A percentile compares a stretch with the other conserved stretches of the same genome.
These are phyloP conservation scores for Varecia variegata DNA, from an alignment of 2,797 vertebrate species.

Conservation along the genomic window DNA sequence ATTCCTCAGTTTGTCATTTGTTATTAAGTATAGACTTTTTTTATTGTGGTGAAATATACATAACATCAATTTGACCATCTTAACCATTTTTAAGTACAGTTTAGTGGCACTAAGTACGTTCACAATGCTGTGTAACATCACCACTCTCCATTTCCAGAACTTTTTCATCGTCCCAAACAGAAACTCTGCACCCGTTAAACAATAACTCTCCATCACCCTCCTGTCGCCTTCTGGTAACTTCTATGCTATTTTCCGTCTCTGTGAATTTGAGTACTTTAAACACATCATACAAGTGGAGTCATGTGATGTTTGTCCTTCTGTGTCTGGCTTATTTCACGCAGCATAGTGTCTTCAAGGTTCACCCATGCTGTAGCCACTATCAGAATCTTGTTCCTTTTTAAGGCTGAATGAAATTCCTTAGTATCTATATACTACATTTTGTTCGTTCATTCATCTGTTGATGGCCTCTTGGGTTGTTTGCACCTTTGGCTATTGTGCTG, in stretches of 20 bases:
- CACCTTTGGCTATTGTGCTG: background rate
- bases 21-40: background rate
- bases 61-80: background rate
- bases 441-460: background rate
- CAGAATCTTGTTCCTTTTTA: conserved; percentile 16
- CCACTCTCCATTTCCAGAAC: background rate
- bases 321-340: background rate
- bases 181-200: background rate
- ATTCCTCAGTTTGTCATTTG: background rate
- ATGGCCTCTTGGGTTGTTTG: background rate
- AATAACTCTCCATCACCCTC: background rate
- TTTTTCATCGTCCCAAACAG: background rate
- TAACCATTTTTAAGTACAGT: background rate
- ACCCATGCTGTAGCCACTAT: background rate
- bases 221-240: background rate
- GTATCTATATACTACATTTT: background rate
- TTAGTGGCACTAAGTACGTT: background rate
- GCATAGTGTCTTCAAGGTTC: conserved; percentile 7
- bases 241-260: background rate
- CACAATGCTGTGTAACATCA: background rate
- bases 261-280: background rate
- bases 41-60: background rate
- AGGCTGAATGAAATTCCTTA: background rate
- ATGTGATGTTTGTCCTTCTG: background rate
- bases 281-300: background rate